Evolutionary conservation across 2,797 vertebrate species (phyloP), one percentile per base, ranked within the genome.

Genomic region (Sylvilagus floridanus): DNA sequence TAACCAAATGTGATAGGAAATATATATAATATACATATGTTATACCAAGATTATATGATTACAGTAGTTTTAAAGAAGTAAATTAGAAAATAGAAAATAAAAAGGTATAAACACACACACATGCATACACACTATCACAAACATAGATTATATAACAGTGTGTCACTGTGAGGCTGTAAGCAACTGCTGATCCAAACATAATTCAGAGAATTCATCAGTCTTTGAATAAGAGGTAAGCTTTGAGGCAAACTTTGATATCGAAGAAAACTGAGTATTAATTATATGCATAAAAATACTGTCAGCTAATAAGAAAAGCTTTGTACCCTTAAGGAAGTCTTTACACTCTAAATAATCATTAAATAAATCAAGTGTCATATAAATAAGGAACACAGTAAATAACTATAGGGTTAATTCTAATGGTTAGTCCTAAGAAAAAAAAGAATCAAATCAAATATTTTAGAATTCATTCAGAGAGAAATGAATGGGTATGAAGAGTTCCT

Each of bases 331-430:
- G 22, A 2, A 81, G 30, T 75, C 69, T 71, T 65, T 84, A 50
- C 17, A 60, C 57, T 86, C 32, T 81, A 90, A 95, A 79, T 73
- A 63, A 63, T 75, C 77, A 60, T 28, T 90, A 78, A 96, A 78
- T 54, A 69, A 81, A 57, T 4, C 50, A 42, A 37, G 11, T n/a
- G 30, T 24, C n/a, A 81, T 63, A 54, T 52, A 75, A 87, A 52
- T 21, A 26, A 77, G 47, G 54, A 81, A 52, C 19, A 62, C 26
- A 68, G 19, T 35, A 77, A 76, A 65, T 68, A 76, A 91, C 30
- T 72, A 35, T 73, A 30, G 72, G 65, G 42, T 75, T 77, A 84
- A 57, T 62, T 77, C 52, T 16, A 71, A 42, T 57, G 57, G 77
- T 0, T 14, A 42, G 81, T 73, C 10, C 60, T 90, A 57, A 69